A percentile compares a stretch with the other conserved stretches of the same genome.
Conservation (phyloP, 2,797 vertebrate species). For the Limosa lapponica region DNA sequence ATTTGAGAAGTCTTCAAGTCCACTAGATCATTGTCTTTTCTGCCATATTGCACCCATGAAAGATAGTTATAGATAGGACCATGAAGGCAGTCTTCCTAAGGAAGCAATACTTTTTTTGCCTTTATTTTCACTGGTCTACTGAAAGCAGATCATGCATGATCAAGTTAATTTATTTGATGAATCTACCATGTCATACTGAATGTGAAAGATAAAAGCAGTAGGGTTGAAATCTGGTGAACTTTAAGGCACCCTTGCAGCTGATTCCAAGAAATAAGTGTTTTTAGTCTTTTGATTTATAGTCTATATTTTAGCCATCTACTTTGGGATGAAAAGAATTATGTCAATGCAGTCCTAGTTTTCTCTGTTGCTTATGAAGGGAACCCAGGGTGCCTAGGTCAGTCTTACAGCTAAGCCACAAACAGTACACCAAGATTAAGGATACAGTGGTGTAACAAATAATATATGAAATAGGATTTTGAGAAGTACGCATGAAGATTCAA, state of each 20-base stretch:
- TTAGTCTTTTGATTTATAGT: not conserved
- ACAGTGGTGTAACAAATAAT: not conserved
- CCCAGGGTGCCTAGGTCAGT: not conserved
- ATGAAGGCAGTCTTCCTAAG: not conserved
- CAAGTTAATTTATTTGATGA: too few relatives aligned
- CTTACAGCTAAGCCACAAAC: not conserved
- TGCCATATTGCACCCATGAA: not conserved
- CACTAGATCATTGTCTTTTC: not conserved
- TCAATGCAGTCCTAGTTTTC: not conserved
- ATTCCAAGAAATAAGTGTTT: too few relatives aligned
- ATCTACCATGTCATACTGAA: too few relatives aligned
- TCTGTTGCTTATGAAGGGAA: accelerated
- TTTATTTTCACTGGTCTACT: not conserved
- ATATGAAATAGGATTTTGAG: not conserved
- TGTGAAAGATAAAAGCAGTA: too few relatives aligned
- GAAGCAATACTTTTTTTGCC: not conserved
- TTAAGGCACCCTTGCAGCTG: too few relatives aligned
- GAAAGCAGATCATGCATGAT: too few relatives aligned
- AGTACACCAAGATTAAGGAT: not conserved
- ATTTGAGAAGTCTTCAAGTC: not conserved
- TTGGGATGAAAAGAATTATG: not conserved
- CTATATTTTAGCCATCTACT: not conserved
- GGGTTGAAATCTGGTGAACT: too few relatives aligned
- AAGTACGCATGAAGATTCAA: not conserved
- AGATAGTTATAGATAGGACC: not conserved